These are phyloP conservation scores for Parapristionchus giblindavisi DNA, from an alignment of 2,888 invertebrate genomes.

Conservation along the genomic window DNA sequence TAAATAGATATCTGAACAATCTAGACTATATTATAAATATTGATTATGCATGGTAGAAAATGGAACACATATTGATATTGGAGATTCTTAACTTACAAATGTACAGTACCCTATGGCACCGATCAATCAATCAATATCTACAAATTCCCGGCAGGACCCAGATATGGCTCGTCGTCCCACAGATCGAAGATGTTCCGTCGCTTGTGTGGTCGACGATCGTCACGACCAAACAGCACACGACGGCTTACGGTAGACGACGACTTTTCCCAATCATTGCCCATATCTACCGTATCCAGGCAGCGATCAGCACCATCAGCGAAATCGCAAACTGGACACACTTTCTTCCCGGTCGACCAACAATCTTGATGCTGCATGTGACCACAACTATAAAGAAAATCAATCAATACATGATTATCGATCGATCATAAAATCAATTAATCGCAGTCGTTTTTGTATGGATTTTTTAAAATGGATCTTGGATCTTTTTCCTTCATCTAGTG, in stretches of 20 bases:
- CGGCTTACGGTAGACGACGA: not conserved
- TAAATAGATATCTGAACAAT: no score
- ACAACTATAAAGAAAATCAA: slow-evolving; percentile 43
- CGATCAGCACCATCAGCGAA: no score
- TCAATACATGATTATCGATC: no score
- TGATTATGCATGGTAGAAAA: not conserved
- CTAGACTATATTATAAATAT: not conserved
- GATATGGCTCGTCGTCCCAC: slow-evolving; percentile 39
- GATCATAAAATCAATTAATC: no score
- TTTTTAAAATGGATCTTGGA: no score
- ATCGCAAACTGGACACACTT: slow-evolving; percentile 30
- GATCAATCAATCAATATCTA: no score
- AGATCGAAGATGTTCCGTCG: slow-evolving; percentile 40
- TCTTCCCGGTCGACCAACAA: slow-evolving; percentile 28
- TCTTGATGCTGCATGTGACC: slow-evolving; percentile 47
- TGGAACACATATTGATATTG: not conserved
- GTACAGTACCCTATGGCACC: slow-evolving; percentile 3
- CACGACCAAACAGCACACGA: not conserved
- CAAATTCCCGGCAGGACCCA: slow-evolving; percentile 29
- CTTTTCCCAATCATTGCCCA: no score
- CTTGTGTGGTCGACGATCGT: slow-evolving; percentile 12
- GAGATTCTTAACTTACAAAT: no score
- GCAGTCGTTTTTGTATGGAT: not conserved
- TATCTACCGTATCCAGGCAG: not conserved
- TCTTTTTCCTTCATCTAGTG: no score